Conservation (phyloP, 2,113 vertebrate species). For the Perca flavescens region DNA sequence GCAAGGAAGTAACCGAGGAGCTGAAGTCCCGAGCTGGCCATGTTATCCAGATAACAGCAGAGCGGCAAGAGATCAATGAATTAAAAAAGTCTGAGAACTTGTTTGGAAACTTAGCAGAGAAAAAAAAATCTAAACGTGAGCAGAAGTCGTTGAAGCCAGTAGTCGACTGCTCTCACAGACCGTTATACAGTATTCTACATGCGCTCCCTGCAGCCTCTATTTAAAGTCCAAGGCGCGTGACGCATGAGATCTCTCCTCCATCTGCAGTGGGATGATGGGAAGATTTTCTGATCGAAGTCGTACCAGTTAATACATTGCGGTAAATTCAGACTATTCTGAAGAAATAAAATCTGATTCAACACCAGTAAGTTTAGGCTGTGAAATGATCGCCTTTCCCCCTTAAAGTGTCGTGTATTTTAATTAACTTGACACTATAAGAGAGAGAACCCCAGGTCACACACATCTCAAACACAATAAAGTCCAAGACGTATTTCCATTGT, state of each 20-base stretch:
- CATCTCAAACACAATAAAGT: background rate
- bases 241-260: constrained; percentile 44
- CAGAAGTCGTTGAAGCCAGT: background rate
- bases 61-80: background rate
- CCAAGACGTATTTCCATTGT: background rate
- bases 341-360: too few species aligned
- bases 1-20: constrained; percentile 89
- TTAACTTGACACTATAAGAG: background rate
- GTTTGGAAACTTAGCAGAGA: background rate
- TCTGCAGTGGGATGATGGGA: constrained; percentile 39
- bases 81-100: background rate
- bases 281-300: background rate
- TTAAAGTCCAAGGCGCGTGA: constrained; percentile 58
- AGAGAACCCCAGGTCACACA: background rate
- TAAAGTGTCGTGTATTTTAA: background rate
- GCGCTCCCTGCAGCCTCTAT: constrained; percentile 27
- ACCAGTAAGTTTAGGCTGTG: too few species aligned
- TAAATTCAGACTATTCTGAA: background rate
- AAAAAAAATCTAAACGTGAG: background rate
- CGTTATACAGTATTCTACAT: constrained; percentile 11
- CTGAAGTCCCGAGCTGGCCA: constrained; percentile 91
- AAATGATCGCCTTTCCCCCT: too few species aligned
- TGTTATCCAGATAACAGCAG: constrained; percentile 57
- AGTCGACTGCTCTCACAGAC: background rate
- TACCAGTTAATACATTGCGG: background rate